Evolutionary conservation across 2,113 vertebrate species (phyloP).

Genomic region (Limnothrissa miodon): DNA sequence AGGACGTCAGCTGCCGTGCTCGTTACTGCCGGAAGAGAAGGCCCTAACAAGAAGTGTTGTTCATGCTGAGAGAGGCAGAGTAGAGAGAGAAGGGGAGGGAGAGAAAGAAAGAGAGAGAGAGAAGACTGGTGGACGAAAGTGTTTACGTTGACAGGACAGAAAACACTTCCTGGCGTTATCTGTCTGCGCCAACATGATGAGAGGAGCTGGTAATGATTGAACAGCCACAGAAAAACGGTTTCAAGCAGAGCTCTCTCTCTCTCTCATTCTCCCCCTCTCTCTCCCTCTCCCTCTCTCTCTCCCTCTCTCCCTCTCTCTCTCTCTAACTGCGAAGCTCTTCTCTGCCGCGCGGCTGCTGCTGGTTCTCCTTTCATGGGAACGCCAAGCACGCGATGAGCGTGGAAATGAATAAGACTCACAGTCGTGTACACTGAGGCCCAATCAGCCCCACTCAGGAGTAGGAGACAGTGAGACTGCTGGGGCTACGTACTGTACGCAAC

Average conservation of each 20-base stretch:
- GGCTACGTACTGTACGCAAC: neutral
- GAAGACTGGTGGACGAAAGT: constrained; percentile 34
- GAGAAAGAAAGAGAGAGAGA: constrained; percentile 37
- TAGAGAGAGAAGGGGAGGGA: constrained; percentile 37
- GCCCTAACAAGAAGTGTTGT: constrained; percentile 62
- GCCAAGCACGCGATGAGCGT: neutral
- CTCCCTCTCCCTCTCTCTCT: too few relatives aligned
- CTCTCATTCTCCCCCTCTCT: too few relatives aligned
- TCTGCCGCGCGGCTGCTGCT: neutral
- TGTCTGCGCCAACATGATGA: constrained; percentile 1
- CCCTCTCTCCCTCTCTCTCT: too few relatives aligned
- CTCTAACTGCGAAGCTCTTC: neutral
- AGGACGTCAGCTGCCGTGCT: constrained; percentile 58
- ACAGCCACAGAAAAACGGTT: neutral
- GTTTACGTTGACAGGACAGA: constrained; percentile 61
- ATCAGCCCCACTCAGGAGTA: neutral
- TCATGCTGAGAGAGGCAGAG: constrained; percentile 59
- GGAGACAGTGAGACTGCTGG: neutral
- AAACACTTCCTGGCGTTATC: constrained; percentile 24
- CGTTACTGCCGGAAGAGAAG: constrained; percentile 61
- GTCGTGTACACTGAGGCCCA: neutral
- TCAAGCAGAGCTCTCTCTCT: neutral
- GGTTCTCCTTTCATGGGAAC: neutral
- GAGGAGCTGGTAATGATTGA: constrained; percentile 3
- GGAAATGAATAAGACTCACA: neutral